Evolutionary conservation across 2,797 vertebrate genomes (phyloP).

Genomic region (Thamnophis elegans): DNA sequence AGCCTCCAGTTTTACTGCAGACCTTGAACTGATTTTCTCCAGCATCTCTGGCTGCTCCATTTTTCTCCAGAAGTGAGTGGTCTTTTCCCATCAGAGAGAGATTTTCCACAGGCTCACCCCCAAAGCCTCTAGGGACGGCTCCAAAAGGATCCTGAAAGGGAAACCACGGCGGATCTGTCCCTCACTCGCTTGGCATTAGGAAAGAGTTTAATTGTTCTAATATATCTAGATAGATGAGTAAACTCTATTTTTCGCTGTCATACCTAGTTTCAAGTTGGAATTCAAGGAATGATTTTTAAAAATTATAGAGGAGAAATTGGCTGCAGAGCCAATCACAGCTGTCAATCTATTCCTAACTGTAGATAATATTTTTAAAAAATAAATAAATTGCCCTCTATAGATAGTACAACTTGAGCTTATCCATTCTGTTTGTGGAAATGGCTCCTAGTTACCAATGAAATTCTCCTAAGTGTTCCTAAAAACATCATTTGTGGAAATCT

Average conservation of each 20-base stretch:
- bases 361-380: background rate
- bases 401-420: background rate
- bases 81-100: too few species aligned
- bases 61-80: too few species aligned
- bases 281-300: background rate
- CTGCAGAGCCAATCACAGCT: background rate
- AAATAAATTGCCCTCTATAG: background rate
- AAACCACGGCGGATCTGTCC: too few species aligned
- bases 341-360: background rate
- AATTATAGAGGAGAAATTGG: background rate
- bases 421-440: background rate
- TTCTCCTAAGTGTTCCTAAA: background rate
- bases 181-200: too few species aligned
- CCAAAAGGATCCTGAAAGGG: too few species aligned
- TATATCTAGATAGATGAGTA: background rate
- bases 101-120: too few species aligned
- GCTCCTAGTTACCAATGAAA: background rate
- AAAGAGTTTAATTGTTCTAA: background rate
- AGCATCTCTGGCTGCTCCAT: too few species aligned
- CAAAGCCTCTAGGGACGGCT: too few species aligned
- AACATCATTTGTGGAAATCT: background rate
- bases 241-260: background rate
- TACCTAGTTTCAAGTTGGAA: background rate
- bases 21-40: too few species aligned
- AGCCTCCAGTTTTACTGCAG: too few species aligned